Percentiles rank a stretch among this genome's conserved stretches.
Conservation (phyloP, 2,113 vertebrate species). For the Pterocles gutturalis region DNA sequence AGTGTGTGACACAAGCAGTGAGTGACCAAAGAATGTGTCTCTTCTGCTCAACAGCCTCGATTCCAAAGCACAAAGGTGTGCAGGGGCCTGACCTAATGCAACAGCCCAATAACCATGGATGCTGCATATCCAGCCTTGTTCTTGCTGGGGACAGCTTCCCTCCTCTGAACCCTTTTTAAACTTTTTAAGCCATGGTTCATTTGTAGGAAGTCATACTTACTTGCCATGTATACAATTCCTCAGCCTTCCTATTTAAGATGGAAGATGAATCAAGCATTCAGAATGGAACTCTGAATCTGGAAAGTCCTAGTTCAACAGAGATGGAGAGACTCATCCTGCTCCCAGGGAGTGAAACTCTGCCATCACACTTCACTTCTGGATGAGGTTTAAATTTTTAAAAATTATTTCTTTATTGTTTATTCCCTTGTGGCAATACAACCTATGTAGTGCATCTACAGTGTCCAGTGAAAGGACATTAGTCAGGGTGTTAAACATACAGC, state of each 20-base stretch:
- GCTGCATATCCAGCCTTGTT: neutral
- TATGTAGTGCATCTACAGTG: neutral
- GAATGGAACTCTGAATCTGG: neutral
- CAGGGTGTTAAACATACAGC: neutral
- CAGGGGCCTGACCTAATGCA: neutral
- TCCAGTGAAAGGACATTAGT: neutral
- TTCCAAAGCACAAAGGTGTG: neutral
- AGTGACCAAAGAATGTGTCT: neutral
- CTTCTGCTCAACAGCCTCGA: neutral
- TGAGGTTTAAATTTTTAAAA: neutral
- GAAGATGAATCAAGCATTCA: neutral
- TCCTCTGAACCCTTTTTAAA: neutral
- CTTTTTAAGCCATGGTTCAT: neutral
- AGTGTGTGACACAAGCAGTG: neutral
- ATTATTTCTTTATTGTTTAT: neutral
- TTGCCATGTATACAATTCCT: neutral
- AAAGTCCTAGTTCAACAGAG: neutral
- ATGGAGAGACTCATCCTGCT: neutral
- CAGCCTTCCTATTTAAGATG: neutral
- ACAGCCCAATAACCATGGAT: neutral
- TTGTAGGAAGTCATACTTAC: neutral
- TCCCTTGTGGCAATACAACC: neutral
- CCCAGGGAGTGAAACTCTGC: neutral
- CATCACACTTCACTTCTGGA: neutral
- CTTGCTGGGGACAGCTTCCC: neutral